phyloP scores from a whole-genome alignment of 2,113 vertebrate genomes.

The Stomatorhinus ivindoensis region DNA sequence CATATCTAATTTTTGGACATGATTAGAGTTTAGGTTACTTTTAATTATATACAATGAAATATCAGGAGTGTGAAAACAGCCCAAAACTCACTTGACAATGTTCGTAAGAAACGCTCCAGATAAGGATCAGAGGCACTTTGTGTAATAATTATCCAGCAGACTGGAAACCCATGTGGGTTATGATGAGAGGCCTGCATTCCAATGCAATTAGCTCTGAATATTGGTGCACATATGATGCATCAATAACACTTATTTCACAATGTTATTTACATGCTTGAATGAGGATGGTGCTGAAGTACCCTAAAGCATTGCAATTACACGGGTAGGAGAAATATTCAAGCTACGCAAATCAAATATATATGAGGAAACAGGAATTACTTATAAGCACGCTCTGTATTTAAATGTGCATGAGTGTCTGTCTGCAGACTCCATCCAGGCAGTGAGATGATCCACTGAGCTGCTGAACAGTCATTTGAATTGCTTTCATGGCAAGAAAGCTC shows the following conservation, averaged over 20 bases:
- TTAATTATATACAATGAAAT: not conserved
- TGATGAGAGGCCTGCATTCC: not conserved
- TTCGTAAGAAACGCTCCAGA: not conserved
- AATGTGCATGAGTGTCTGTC: not conserved
- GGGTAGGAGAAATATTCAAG: not conserved
- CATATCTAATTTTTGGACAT: not conserved
- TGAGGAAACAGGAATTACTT: not conserved
- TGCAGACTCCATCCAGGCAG: not conserved
- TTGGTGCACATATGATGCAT: not conserved
- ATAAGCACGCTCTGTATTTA: not conserved
- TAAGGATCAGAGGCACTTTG: not conserved
- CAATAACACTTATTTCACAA: not conserved
- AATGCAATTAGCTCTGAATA: not conserved
- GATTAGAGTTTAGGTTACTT: not conserved
- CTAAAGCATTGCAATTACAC: not conserved
- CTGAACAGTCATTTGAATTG: not conserved
- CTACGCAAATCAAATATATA: not conserved
- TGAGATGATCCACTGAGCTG: not conserved
- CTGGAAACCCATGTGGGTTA: not conserved
- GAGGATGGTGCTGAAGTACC: not conserved
- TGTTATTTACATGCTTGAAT: not conserved
- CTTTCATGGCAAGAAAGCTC: not conserved
- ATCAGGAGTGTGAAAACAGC: not conserved
- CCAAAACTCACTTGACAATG: not conserved
- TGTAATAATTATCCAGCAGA: not conserved